Evolutionary conservation across 2,797 vertebrate species (phyloP), one percentile per base, ranked within the genome.

Genomic region (Chelon auratus): DNA sequence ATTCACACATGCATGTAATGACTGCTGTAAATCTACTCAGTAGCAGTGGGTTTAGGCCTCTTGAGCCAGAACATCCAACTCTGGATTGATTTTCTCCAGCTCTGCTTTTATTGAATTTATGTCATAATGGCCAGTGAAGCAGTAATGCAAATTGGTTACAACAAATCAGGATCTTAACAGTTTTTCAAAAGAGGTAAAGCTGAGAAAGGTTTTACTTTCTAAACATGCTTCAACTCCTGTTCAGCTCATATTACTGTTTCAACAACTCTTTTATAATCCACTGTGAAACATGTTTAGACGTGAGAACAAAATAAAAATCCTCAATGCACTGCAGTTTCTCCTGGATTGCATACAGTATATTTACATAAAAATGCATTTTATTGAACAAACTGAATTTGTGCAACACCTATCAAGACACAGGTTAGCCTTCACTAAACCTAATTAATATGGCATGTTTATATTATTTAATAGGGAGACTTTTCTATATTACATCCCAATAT

Each of bases 71-170:
- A 79, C 57, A 74, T 68, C 62, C 62, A 70, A 72, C 51, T 80
- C 57, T n/a, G 47, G 40, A 93, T 92, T 85, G 83, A 91, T 92
- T 87, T 92, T 82, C 50, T 62, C 36, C 69, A 58, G 57, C 54
- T 81, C 64, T 17, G 10, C 75, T 83, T 76, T 83, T 69, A 87
- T 84, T 70, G 52, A 43, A 54, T 66, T 79, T 62, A 60, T 75
- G 48, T 67, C 36, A 74, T 68, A 61, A 79, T 42, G 67, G 63
- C 56, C 26, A 54, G 64, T 53, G 33, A 45, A 84, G 53, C 39
- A 51, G 53, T 62, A 36, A 65, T n/a, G 14, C 11, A 50, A 62
- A 24, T 53, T 24, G 60, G 18, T 80, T 66, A 39, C 47, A 74
- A 72, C 36, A 66, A 72, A 67, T 13, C 33, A 30, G 22, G 15